These are phyloP conservation scores for Motacilla tschutschensis DNA, from an alignment of 2,113 vertebrate species.

Conservation along the genomic window DNA sequence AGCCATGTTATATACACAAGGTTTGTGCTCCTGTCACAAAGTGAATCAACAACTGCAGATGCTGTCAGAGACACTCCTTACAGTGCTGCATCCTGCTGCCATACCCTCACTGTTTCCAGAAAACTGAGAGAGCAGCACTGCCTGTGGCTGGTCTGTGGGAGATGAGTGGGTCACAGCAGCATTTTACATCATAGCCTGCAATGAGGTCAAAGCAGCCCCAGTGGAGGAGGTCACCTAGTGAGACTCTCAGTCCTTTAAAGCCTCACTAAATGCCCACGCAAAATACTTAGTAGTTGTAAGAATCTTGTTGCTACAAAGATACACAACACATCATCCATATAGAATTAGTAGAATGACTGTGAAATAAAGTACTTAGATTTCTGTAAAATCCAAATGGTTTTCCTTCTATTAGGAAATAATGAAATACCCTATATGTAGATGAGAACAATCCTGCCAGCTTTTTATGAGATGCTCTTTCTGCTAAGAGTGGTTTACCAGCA, in stretches of 20 bases:
- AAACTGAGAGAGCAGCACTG: not conserved
- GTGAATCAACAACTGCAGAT: not conserved
- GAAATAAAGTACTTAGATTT: not conserved
- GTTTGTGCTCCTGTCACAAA: not conserved
- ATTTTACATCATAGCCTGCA: not conserved
- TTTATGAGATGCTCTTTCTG: not conserved
- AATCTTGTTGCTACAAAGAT: not conserved
- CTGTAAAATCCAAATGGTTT: not conserved
- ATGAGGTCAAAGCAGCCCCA: not conserved
- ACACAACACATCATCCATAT: not conserved
- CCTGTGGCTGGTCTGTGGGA: accelerated
- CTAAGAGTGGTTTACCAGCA: not conserved
- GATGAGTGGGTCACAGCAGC: not conserved
- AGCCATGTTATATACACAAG: not conserved
- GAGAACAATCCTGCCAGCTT: not conserved
- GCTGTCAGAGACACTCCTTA: accelerated
- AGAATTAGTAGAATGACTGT: not conserved
- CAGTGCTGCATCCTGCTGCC: not conserved
- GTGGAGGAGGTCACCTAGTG: not conserved
- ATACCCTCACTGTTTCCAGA: not conserved
- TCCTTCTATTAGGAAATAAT: not conserved
- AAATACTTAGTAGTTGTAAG: not conserved
- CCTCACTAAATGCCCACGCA: not conserved
- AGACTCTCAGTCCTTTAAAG: not conserved
- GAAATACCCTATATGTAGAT: not conserved